Base-by-base conservation (phyloP, 2,797 vertebrate species). In the Acomys russatus region DNA sequence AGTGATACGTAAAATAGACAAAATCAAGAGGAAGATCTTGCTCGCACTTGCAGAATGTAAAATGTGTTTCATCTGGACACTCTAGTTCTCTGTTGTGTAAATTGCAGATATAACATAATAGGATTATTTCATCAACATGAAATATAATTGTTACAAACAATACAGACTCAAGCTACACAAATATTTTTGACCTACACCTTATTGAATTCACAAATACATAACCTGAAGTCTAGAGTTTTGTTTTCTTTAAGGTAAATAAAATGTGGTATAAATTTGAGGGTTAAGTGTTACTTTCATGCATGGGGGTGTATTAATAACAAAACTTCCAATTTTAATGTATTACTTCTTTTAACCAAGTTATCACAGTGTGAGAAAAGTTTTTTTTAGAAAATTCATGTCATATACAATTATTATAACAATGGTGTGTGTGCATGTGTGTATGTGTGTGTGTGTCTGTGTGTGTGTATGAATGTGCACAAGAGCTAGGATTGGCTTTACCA, bases 351-450 rank as follows among this genome's bases (percentile, higher is more conserved):
- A 1, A 89, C 76, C 35, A 86, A 83, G 94, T 90, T 64, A 51
- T 61, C 12, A n/a, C 68, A 91, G 51, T 49, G 56, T 84, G 51
- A 92, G 94, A 95, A 88, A 89, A 89, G 4, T 82, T 15, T 68
- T 66, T 71, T 66, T 51, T 96, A 0, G 15, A 88, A 95, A 96
- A 94, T 88, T 96, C 23, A 78, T 0, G 12, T 82, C 33, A 44
- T 66, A 94, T 80, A 96, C 88, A 92, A 95, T 94, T 17, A 12
- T 38, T 89, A 79, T 2, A 79, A 28, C 33, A 95, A 80, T 61
- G 28, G 6, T 73, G n/a, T 82, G 6, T 82, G 63, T 84, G 28
- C 49, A 11, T 84, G 38, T 85, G 14, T 90, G 28, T 51, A 18
- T 68, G 44, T 66, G 30, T 51, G 18, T 66, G 63, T 22, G 28